These are phyloP conservation scores for Globia sparganii DNA, from an alignment of 2,888 invertebrate species.

Conservation along the genomic window DNA sequence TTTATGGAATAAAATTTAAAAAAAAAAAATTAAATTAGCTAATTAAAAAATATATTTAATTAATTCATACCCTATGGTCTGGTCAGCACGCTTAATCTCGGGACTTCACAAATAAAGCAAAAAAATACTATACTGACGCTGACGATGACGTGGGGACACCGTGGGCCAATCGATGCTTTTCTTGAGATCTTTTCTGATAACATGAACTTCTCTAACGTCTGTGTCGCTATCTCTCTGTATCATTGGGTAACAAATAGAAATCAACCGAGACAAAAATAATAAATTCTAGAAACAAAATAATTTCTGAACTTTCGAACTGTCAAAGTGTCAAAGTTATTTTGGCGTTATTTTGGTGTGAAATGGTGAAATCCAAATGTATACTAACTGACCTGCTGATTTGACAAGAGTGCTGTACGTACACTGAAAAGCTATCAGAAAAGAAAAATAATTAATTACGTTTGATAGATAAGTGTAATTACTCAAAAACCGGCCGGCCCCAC, in stretches of 20 bases:
- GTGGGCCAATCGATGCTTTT: not conserved
- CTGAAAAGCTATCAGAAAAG: not conserved
- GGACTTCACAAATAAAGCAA: not conserved
- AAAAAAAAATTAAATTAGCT: too few relatives aligned
- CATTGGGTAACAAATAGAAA: not conserved
- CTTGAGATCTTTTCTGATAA: not conserved
- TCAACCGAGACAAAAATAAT: slow-evolving; percentile 7
- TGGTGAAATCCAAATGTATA: not conserved
- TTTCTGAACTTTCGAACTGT: not conserved
- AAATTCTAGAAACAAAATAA: slow-evolving; percentile 1
- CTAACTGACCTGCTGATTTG: too few relatives aligned
- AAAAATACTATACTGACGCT: not conserved
- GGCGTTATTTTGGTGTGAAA: slow-evolving; percentile 18
- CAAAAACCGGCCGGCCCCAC: slow-evolving; percentile 28
- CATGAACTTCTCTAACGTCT: not conserved
- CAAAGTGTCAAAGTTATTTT: slow-evolving; percentile 18
- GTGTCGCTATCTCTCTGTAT: slow-evolving; percentile 9
- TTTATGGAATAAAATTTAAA: too few relatives aligned
- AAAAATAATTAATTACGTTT: not conserved
- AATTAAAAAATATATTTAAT: too few relatives aligned
- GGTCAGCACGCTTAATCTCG: too few relatives aligned
- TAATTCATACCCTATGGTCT: not conserved
- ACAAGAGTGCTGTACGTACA: not conserved
- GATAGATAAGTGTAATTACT: not conserved
- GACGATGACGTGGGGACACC: not conserved